A percentile compares a stretch with the other conserved stretches of the same genome.
Evolutionary conservation across 1,140 invertebrate species (phyloP).

Genomic region (Metaphire vulgaris): DNA sequence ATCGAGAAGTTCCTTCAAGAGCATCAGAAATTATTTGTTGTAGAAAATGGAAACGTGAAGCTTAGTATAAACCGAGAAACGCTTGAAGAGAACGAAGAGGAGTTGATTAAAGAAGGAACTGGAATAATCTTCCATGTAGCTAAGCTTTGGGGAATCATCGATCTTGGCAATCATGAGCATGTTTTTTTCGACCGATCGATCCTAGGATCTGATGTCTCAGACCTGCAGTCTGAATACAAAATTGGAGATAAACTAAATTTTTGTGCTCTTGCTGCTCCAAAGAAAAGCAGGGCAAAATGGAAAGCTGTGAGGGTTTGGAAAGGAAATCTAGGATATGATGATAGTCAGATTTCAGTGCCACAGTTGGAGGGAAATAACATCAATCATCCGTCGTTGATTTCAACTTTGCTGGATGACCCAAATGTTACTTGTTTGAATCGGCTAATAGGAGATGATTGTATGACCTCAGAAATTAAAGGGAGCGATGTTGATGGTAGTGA

Average conservation of each 20-base stretch:
- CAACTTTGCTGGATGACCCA: too few relatives aligned
- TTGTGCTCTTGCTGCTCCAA: conserved; percentile 51
- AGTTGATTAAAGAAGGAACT: conserved; percentile 34
- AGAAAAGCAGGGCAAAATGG: conserved; percentile 51
- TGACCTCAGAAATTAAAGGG: too few relatives aligned
- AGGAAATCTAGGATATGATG: too few relatives aligned
- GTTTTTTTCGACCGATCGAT: conserved; percentile 54
- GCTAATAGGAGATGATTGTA: too few relatives aligned
- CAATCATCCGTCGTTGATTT: too few relatives aligned
- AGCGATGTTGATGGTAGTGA: too few relatives aligned
- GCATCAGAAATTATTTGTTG: background rate
- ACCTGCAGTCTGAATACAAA: conserved; percentile 48
- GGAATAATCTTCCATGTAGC: conserved; percentile 51
- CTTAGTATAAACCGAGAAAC: background rate
- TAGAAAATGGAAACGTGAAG: background rate
- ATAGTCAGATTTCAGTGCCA: too few relatives aligned
- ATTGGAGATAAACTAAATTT: conserved; percentile 50
- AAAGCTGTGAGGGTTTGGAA: conserved; percentile 50
- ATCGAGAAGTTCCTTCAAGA: background rate
- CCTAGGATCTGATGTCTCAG: conserved; percentile 48
- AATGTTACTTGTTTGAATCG: too few relatives aligned
- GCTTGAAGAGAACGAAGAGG: background rate
- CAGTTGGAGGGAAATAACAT: too few relatives aligned
- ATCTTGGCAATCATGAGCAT: conserved; percentile 53
- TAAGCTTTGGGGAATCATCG: conserved; percentile 53